Percentiles rank a stretch among this genome's conserved stretches.
These are phyloP conservation scores for Nematopogon swammerdamellus DNA, from an alignment of 2,888 invertebrate species.

Conservation along the genomic window DNA sequence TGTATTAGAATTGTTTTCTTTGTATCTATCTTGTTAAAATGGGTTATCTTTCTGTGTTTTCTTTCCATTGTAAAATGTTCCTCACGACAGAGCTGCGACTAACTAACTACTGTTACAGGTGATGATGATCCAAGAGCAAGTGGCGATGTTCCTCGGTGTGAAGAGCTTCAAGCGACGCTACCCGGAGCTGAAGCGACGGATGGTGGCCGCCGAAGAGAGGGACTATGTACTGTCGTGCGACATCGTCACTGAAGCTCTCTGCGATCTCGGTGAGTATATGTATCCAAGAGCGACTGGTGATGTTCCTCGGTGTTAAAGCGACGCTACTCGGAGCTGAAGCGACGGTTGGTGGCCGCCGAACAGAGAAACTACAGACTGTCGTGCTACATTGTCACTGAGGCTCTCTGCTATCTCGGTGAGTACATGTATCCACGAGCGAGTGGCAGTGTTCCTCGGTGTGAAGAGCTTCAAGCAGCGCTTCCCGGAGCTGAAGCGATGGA, in stretches of 20 bases:
- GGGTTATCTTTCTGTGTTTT: too few relatives aligned
- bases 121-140: constrained; percentile 95
- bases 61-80: too few relatives aligned
- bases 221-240: constrained; percentile 81
- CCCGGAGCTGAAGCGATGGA: constrained; percentile 79
- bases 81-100: too few relatives aligned
- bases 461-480: constrained; percentile 97
- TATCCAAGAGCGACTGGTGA: constrained; percentile 89
- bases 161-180: constrained; percentile 97
- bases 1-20: too few relatives aligned
- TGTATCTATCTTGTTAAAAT: too few relatives aligned
- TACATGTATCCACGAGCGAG: constrained; percentile 96
- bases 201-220: constrained; percentile 81
- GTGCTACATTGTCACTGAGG: too few relatives aligned
- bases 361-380: constrained; percentile 92
- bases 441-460: constrained; percentile 90
- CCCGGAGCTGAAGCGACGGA: constrained; percentile 79
- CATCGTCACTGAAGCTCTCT: constrained; percentile 85
- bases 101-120: too few relatives aligned
- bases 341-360: constrained; percentile 76
- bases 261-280: constrained; percentile 84
- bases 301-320: constrained; percentile 93
- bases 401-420: too few relatives aligned
- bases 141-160: constrained; percentile 90
- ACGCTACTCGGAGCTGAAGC: constrained; percentile 82